Evolutionary conservation across 53 echinoderm and acorn worm genomes (phyloP), one percentile per base, ranked within the genome.

Genomic region (Astropecten irregularis): DNA sequence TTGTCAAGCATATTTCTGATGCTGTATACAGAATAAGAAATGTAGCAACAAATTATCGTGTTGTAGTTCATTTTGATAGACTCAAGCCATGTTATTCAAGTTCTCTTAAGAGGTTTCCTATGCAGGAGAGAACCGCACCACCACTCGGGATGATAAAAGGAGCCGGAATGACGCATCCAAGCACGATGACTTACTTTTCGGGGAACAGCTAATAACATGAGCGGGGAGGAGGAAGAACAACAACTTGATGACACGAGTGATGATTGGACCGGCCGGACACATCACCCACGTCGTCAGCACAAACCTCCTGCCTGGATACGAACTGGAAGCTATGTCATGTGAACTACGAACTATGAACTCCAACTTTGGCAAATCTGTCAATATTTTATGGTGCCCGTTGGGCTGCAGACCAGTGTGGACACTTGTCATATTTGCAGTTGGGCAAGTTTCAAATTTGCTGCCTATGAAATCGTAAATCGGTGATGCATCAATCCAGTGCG

Each of bases 41-140:
- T 20, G 2, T 46, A 20, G 0, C 14, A 28, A 39, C 0, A 23
- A 42, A 40, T 15, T 16, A 44, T 0, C 33, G 77, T 4, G 29
- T 44, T 26, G 60, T 77, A 10, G 61, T 77, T 4, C 77, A 77
- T 40, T 77, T 77, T 51, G 60, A 77, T 19, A 58, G 61, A 40
- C 29, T 77, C 0, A 77, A 77, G 60, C 58, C 77, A 16, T 77
- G 77, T 49, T 65, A 14, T 63, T 14, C 16, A 33, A 63, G 38
- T 20, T n/a, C n/a, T n/a, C n/a, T n/a, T n/a, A n/a, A n/a, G 30
- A 30, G 2, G 19, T n/a, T 38, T 18, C 30, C 7, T n/a, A 65
- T 65, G 18, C 36, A 65, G 65, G 37, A 6, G 11, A n/a, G n/a
- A n/a, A n/a, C n/a, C n/a, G n/a, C n/a, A n/a, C n/a, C n/a, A n/a